These are phyloP conservation scores for Tetramorium parvispinum DNA, from an alignment of 1,140 invertebrate genomes.

Conservation along the genomic window DNA sequence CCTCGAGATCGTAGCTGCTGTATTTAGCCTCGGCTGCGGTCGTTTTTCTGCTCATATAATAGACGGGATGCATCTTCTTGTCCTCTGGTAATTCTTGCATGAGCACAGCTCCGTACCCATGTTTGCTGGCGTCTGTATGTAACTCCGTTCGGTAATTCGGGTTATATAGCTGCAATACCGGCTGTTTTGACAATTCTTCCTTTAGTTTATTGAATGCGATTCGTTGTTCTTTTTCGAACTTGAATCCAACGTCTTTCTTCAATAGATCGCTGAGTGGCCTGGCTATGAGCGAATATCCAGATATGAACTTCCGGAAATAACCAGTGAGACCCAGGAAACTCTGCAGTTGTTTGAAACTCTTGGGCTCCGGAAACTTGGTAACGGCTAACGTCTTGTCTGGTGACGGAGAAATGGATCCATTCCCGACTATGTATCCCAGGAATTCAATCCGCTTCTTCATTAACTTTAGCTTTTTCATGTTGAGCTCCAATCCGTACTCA, in stretches of 20 bases:
- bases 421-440: neutral
- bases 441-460: neutral
- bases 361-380: neutral
- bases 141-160: neutral
- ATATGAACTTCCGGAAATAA: constrained; percentile 14
- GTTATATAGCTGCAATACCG: neutral
- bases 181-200: neutral
- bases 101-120: constrained; percentile 16
- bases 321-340: constrained; percentile 7
- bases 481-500: neutral
- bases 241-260: constrained; percentile 17
- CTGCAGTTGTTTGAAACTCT: neutral
- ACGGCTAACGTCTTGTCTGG: neutral
- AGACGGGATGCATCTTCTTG: neutral
- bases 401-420: neutral
- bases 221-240: neutral
- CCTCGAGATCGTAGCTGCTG: constrained; percentile 16
- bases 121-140: constrained; percentile 3
- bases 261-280: constrained; percentile 62
- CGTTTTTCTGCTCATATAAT: constrained; percentile 14
- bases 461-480: neutral
- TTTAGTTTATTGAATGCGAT: constrained; percentile 5
- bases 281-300: constrained; percentile 54
- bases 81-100: neutral
- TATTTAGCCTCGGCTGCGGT: neutral